Conservation (phyloP, 2,888 invertebrate species). For the Cepaea hortensis region DNA sequence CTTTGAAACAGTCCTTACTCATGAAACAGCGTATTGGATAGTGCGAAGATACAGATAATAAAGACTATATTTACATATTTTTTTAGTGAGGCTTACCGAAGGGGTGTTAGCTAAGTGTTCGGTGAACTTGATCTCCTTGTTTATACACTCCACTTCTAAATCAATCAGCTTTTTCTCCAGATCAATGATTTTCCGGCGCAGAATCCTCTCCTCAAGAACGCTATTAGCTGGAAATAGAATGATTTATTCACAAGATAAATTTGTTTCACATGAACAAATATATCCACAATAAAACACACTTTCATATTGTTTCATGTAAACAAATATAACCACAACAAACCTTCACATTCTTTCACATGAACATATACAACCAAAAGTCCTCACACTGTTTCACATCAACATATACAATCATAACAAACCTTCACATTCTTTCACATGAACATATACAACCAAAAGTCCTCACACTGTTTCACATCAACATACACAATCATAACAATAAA, state of each 20-base stretch:
- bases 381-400: no score
- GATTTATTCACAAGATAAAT: not conserved
- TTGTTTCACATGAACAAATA: not conserved
- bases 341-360: no score
- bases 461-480: no score
- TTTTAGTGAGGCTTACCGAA: not conserved
- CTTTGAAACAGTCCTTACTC: not conserved
- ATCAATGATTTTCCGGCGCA: not conserved
- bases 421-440: no score
- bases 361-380: no score
- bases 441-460: no score
- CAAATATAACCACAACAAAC: no score
- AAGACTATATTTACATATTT: not conserved
- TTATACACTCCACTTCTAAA: not conserved
- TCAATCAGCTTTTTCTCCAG: not conserved
- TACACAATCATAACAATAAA: no score
- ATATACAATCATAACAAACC: no score
- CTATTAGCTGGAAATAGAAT: not conserved
- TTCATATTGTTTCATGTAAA: no score
- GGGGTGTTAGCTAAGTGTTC: constrained; percentile 11
- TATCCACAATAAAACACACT: no score
- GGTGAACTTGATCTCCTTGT: constrained; percentile 10
- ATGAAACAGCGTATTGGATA: not conserved
- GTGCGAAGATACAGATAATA: not conserved
- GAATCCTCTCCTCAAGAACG: not conserved